Percentiles rank a stretch among this genome's conserved stretches.
phyloP scores from a whole-genome alignment of 2,113 vertebrate species.

The Brachyistius frenatus region DNA sequence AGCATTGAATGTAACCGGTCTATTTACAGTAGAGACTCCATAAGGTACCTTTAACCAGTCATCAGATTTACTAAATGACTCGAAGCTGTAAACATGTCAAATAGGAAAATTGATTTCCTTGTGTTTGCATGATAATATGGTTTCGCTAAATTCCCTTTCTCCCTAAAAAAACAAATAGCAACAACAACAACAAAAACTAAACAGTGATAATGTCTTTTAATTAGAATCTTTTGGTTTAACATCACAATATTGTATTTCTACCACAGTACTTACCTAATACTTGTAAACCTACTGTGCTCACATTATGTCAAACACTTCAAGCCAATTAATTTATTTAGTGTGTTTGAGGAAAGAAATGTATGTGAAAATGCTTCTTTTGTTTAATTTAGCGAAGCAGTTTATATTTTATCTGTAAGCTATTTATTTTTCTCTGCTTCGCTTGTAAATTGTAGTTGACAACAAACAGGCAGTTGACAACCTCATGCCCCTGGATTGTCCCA shows the following conservation, averaged over 20 bases:
- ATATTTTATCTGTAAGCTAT: constrained; percentile 30
- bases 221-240: constrained; percentile 30
- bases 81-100: constrained; percentile 6
- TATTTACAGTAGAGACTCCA: constrained; percentile 40
- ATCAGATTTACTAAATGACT: not conserved
- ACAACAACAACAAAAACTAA: constrained; percentile 7
- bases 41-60: constrained; percentile 33
- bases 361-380: constrained; percentile 27
- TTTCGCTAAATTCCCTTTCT: constrained; percentile 10
- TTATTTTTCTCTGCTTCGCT: constrained; percentile 45
- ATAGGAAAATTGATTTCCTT: not conserved
- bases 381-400: constrained; percentile 11
- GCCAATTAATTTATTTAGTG: constrained; percentile 41
- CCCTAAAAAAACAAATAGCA: constrained; percentile 29
- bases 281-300: constrained; percentile 44
- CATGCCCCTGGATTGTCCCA: not conserved
- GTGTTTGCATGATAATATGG: constrained; percentile 37
- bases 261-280: constrained; percentile 47
- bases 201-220: not conserved
- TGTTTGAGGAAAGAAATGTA: constrained; percentile 49
- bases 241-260: constrained; percentile 40
- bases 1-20: constrained; percentile 41
- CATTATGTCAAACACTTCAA: constrained; percentile 50
- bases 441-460: not conserved
- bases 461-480: not conserved